A percentile compares a stretch with the other conserved stretches of the same genome.
Evolutionary conservation across 2,113 vertebrate genomes (phyloP).

Genomic region (Eleginops maclovinus): DNA sequence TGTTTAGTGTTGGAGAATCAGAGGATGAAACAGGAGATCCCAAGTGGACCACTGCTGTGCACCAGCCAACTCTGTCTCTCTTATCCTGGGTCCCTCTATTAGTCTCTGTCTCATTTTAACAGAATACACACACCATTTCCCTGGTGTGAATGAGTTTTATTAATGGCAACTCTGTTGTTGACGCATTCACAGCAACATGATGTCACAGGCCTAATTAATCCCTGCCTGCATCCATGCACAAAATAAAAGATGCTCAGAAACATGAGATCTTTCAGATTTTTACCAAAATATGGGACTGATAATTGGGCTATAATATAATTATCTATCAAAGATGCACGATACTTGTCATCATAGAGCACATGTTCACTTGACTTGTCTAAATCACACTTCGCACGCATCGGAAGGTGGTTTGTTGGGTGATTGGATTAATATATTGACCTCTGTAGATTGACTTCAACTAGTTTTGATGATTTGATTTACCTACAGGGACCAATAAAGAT

Average conservation of each 20-base stretch:
- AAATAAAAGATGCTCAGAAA: constrained; percentile 29
- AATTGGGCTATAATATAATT: background rate
- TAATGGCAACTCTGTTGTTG: constrained; percentile 46
- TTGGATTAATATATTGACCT: too few species aligned
- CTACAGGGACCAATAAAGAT: too few species aligned
- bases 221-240: constrained; percentile 28
- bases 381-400: background rate
- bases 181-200: constrained; percentile 61
- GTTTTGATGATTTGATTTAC: too few species aligned
- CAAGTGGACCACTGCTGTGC: constrained; percentile 42
- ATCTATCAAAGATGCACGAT: background rate
- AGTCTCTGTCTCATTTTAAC: constrained; percentile 22
- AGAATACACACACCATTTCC: constrained; percentile 26
- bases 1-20: constrained; percentile 71
- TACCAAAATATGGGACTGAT: constrained; percentile 23
- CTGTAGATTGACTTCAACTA: too few species aligned
- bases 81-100: constrained; percentile 2
- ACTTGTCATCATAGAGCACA: background rate
- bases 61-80: constrained; percentile 33
- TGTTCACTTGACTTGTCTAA: background rate
- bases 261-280: background rate
- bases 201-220: constrained; percentile 51
- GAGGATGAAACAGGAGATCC: constrained; percentile 57
- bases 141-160: constrained; percentile 27
- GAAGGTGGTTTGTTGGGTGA: background rate